phyloP scores from a whole-genome alignment of 2,113 vertebrate species.

The Xyrauchen texanus region DNA sequence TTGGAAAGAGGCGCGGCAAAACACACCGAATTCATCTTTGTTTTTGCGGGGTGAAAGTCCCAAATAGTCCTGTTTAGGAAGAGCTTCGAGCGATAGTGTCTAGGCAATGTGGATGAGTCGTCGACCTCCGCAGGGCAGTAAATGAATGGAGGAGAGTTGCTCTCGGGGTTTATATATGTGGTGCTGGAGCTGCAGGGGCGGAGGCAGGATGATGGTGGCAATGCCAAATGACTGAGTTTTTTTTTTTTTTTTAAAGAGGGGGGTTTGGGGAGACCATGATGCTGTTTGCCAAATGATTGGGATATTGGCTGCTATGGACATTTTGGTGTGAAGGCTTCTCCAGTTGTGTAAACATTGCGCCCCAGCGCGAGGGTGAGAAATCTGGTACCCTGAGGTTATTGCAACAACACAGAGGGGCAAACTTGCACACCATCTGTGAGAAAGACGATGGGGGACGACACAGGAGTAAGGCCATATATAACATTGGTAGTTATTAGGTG shows the following conservation, averaged over 20 bases:
- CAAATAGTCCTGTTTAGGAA: constrained; percentile 18
- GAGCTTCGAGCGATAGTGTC: neutral
- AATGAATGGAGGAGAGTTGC: constrained; percentile 32
- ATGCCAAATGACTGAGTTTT: neutral
- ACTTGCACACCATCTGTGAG: constrained; percentile 81
- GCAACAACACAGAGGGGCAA: constrained; percentile 81
- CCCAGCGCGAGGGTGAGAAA: constrained; percentile 61
- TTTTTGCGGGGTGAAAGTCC: constrained; percentile 21
- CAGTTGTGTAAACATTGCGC: constrained; percentile 80
- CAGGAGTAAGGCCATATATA: constrained; percentile 51
- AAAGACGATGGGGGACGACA: constrained; percentile 64
- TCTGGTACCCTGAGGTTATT: constrained; percentile 67
- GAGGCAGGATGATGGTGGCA: constrained; percentile 14
- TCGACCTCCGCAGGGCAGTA: neutral
- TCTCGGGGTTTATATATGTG: constrained; percentile 33
- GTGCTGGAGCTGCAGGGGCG: constrained; percentile 22
- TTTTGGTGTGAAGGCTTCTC: constrained; percentile 74
- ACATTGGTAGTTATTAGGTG: constrained; percentile 52
- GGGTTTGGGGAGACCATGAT: constrained; percentile 4
- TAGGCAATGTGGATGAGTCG: neutral
- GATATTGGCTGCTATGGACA: constrained; percentile 43
- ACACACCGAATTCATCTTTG: constrained; percentile 63
- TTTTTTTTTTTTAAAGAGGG: constrained; percentile 14
- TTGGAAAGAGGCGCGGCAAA: constrained; percentile 41
- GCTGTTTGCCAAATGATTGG: constrained; percentile 51